Conservation (phyloP, 2,888 invertebrate species). For the Calameuta filiformis region DNA sequence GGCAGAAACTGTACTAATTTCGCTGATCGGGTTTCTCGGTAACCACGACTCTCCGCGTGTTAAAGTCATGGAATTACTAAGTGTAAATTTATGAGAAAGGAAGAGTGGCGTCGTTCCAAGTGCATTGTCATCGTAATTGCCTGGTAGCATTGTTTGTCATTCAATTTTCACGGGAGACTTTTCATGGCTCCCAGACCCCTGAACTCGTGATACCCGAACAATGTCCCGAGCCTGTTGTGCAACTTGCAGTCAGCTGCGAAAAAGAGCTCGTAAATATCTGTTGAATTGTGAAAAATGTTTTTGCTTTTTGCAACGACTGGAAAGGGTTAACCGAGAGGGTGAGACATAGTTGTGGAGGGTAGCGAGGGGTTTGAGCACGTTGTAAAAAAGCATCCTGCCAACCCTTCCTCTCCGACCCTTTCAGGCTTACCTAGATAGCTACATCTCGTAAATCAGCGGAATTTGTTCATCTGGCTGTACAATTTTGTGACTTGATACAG, state of each 20-base stretch:
- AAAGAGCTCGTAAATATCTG: slow-evolving; percentile 50
- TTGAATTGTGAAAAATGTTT: slow-evolving; percentile 43
- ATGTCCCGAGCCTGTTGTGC: slow-evolving; percentile 26
- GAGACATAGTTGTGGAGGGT: neutral
- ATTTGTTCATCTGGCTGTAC: slow-evolving; percentile 43
- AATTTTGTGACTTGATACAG: slow-evolving; percentile 54
- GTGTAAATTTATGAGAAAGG: neutral
- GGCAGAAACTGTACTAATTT: neutral
- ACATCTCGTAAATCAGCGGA: slow-evolving; percentile 46
- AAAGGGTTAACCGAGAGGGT: neutral
- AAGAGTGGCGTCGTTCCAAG: neutral
- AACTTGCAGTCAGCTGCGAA: slow-evolving; percentile 39
- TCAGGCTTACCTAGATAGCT: slow-evolving; percentile 14
- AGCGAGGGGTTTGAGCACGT: neutral
- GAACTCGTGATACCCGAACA: slow-evolving; percentile 4
- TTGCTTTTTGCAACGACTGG: neutral
- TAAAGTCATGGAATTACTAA: neutral
- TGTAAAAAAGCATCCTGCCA: neutral
- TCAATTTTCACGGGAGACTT: slow-evolving; percentile 43
- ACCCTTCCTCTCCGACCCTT: slow-evolving; percentile 6
- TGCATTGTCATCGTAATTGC: slow-evolving; percentile 43
- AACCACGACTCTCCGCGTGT: neutral
- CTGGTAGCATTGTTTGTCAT: slow-evolving; percentile 48
- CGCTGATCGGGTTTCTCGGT: neutral
- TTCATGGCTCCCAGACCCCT: neutral